A percentile compares a stretch with the other conserved stretches of the same genome.
Evolutionary conservation across 1,140 invertebrate genomes (phyloP).

Genomic region (Trypoxylus dichotomus): DNA sequence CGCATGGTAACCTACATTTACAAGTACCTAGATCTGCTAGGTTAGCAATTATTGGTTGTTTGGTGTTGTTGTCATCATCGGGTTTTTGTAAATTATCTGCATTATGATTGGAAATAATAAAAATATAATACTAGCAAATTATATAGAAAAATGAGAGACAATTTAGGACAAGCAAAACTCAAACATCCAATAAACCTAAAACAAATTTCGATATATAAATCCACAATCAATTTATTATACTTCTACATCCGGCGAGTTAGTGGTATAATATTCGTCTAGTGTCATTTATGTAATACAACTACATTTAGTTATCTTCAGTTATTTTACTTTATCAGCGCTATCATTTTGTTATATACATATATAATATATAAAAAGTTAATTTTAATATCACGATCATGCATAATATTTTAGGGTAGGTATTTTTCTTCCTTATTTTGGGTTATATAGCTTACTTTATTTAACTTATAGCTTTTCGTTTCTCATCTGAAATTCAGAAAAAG

Average conservation of each 20-base stretch:
- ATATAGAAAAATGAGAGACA: no score
- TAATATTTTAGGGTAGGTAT: conserved; percentile 3
- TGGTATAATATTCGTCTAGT: background rate
- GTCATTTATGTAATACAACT: background rate
- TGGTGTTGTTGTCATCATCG: background rate
- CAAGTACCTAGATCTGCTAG: conserved; percentile 24
- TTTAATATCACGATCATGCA: conserved; percentile 25
- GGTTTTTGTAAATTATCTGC: no score
- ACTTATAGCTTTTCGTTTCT: background rate
- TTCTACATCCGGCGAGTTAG: background rate
- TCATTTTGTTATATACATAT: conserved; percentile 25
- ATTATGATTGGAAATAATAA: background rate
- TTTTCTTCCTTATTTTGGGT: background rate
- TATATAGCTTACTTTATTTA: background rate
- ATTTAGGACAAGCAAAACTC: background rate
- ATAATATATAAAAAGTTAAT: conserved; percentile 24
- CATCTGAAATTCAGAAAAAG: conserved; percentile 22
- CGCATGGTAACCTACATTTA: background rate
- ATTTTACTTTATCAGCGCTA: background rate
- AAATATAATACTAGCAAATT: background rate
- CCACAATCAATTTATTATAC: background rate
- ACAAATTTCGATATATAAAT: background rate
- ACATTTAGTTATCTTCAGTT: background rate
- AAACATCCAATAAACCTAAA: background rate
- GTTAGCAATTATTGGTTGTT: conserved; percentile 30